Evolutionary conservation across 2,797 vertebrate species (phyloP).

Genomic region (Arnoldichthys spilopterus): DNA sequence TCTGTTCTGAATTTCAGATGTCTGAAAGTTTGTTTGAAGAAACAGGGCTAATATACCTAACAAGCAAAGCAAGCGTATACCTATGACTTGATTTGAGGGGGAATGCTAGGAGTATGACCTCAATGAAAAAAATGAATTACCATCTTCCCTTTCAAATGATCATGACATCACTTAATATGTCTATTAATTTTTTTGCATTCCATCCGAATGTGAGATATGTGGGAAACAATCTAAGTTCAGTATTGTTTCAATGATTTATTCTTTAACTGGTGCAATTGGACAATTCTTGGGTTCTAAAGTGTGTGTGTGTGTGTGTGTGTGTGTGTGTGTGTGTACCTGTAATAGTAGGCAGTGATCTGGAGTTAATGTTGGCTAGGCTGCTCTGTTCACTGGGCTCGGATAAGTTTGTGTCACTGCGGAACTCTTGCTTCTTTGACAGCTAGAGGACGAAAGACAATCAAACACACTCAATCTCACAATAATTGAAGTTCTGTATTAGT

Average conservation of each 20-base stretch:
- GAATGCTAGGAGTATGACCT: too few relatives aligned
- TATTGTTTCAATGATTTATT: neutral
- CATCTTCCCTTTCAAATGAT: too few relatives aligned
- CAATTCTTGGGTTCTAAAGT: neutral
- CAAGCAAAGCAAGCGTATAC: too few relatives aligned
- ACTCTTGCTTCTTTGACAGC: slow-evolving; percentile 95
- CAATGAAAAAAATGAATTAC: too few relatives aligned
- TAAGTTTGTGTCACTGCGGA: slow-evolving; percentile 97
- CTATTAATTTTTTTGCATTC: too few relatives aligned
- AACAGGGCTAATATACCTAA: too few relatives aligned
- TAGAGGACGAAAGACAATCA: slow-evolving; percentile 71
- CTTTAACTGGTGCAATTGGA: neutral
- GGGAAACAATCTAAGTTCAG: too few relatives aligned
- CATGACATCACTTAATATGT: too few relatives aligned
- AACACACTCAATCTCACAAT: slow-evolving; percentile 13
- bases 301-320: slow-evolving; percentile 22
- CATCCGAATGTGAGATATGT: too few relatives aligned
- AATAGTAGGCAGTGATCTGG: slow-evolving; percentile 93
- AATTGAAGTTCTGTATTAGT: neutral
- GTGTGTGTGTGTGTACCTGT: slow-evolving; percentile 77
- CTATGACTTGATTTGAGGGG: too few relatives aligned
- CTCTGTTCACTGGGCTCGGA: slow-evolving; percentile 78
- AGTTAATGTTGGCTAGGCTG: slow-evolving; percentile 85
- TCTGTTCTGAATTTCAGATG: too few relatives aligned
- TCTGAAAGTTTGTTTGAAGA: too few relatives aligned